phyloP scores from a whole-genome alignment of 2,888 invertebrate species.

The Encarsia formosa region DNA sequence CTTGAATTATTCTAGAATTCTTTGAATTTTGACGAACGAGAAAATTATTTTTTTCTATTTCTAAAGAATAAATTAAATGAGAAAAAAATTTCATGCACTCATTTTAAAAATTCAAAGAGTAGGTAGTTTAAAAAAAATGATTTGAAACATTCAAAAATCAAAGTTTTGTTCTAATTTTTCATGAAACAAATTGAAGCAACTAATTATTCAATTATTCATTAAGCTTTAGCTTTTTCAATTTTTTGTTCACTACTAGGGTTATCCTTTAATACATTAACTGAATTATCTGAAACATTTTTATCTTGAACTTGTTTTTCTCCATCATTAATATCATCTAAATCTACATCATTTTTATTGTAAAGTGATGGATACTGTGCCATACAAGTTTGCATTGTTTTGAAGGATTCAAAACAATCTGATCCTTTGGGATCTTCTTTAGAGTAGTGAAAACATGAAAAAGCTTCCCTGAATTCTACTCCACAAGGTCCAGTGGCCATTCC shows the following conservation, averaged over 20 bases:
- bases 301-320: constrained; percentile 64
- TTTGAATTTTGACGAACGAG: no score
- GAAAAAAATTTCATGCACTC: no score
- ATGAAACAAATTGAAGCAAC: no score
- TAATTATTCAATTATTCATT: no score
- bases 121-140: no score
- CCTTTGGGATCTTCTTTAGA: constrained; percentile 87
- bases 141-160: no score
- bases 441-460: constrained; percentile 93
- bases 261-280: constrained; percentile 40
- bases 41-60: no score
- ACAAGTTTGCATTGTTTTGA: constrained; percentile 86
- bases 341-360: constrained; percentile 68
- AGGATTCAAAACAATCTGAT: constrained; percentile 86
- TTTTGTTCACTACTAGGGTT: constrained; percentile 10
- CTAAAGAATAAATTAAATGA: no score
- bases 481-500: constrained; percentile 98
- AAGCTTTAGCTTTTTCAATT: constrained; percentile 19
- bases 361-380: constrained; percentile 83
- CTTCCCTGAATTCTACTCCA: constrained; percentile 86
- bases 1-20: no score
- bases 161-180: no score
- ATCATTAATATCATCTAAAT: constrained; percentile 66
- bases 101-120: no score
- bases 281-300: no score